phyloP scores from a whole-genome alignment of 2,888 invertebrate species.

The Electrophaes corylata region DNA sequence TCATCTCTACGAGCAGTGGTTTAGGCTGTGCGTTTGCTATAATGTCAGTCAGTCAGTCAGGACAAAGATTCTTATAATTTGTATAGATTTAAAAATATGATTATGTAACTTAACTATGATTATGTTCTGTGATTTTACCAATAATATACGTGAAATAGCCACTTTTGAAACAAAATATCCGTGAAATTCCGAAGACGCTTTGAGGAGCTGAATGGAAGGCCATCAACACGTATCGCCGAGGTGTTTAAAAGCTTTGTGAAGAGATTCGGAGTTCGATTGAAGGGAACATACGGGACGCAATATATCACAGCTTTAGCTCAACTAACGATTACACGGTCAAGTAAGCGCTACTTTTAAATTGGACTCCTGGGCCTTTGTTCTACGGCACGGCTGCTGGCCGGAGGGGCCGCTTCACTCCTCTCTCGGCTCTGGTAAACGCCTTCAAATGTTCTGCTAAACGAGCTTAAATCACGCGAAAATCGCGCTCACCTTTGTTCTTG shows the following conservation, averaged over 20 bases:
- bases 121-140: too few relatives aligned
- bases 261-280: neutral
- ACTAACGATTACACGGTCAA: conserved; percentile 58
- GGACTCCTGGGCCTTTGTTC: conserved; percentile 51
- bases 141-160: too few relatives aligned
- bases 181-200: too few relatives aligned
- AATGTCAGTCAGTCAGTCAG: too few relatives aligned
- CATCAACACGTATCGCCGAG: neutral
- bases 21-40: too few relatives aligned
- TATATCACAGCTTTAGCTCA: conserved; percentile 36
- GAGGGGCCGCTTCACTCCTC: conserved; percentile 5
- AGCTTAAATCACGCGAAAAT: conserved; percentile 19
- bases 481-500: conserved; percentile 25
- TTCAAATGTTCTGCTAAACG: conserved; percentile 19
- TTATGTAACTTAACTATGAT: too few relatives aligned
- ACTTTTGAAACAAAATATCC: neutral
- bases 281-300: conserved; percentile 7
- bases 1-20: too few relatives aligned
- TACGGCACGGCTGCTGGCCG: conserved; percentile 1
- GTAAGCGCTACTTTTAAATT: conserved; percentile 65
- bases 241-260: neutral
- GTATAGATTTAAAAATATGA: too few relatives aligned
- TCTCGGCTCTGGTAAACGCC: conserved; percentile 12
- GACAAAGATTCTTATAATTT: too few relatives aligned
- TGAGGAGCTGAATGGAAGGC: neutral